Percentiles rank a stretch among this genome's conserved stretches.
These are phyloP conservation scores for Dasysyrphus tricinctus DNA, from an alignment of 2,888 invertebrate species.

Conservation along the genomic window DNA sequence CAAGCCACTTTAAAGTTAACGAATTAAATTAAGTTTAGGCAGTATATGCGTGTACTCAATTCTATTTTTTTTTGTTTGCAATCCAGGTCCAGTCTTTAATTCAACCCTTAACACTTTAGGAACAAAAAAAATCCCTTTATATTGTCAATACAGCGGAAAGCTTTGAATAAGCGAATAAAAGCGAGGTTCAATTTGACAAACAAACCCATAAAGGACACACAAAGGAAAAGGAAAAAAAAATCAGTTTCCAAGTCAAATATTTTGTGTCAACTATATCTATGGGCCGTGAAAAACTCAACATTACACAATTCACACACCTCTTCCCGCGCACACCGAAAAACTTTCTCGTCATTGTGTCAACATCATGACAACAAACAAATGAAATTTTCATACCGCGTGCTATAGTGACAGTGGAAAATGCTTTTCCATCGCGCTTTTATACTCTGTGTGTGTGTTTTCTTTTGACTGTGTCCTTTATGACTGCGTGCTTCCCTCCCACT, in stretches of 20 bases:
- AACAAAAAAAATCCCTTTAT: neutral
- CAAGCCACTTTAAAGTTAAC: neutral
- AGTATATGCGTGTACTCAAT: no score
- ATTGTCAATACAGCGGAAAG: neutral
- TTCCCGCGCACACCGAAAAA: neutral
- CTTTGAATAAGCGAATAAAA: conserved; percentile 46
- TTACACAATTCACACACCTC: conserved; percentile 1
- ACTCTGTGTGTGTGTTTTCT: neutral
- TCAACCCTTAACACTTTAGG: neutral
- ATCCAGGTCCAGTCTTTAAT: neutral
- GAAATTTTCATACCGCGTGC: conserved; percentile 66
- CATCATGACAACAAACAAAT: conserved; percentile 69
- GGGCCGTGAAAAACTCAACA: conserved; percentile 56
- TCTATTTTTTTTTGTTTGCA: neutral
- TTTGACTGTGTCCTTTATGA: conserved; percentile 57
- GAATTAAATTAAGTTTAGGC: neutral
- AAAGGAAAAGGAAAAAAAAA: conserved; percentile 1
- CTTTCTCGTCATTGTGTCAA: conserved; percentile 40
- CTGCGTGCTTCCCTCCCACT: neutral
- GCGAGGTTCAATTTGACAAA: conserved; percentile 56
- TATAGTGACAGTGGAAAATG: conserved; percentile 36
- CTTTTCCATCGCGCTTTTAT: conserved; percentile 51
- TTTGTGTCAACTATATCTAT: conserved; percentile 69
- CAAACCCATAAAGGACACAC: conserved; percentile 23
- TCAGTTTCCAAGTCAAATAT: conserved; percentile 56